Conservation (phyloP, 2,888 invertebrate genomes). For the Phrixothrix hirtus region DNA sequence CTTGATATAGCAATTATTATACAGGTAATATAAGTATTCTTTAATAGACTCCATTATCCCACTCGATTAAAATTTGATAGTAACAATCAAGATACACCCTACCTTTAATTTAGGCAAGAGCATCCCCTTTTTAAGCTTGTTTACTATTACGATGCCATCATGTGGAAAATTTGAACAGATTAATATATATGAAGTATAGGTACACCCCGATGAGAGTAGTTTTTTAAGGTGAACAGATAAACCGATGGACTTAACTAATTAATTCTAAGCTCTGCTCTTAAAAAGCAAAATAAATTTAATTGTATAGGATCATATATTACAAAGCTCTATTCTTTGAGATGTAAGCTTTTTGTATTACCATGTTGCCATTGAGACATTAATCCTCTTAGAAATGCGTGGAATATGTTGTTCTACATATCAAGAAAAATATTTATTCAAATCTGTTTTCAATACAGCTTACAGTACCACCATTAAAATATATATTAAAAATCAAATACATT, state of each 20-base stretch:
- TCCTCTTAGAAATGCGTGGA: constrained; percentile 22
- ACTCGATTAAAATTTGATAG: constrained; percentile 44
- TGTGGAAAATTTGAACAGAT: constrained; percentile 18
- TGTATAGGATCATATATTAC: constrained; percentile 11
- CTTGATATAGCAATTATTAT: too few relatives aligned
- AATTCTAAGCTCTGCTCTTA: constrained; percentile 9
- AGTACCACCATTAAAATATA: too few relatives aligned
- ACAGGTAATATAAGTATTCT: constrained; percentile 31
- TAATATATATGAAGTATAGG: constrained; percentile 6
- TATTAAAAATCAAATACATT: too few relatives aligned
- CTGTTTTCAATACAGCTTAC: too few relatives aligned
- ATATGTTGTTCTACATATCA: too few relatives aligned
- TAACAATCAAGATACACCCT: constrained; percentile 44
- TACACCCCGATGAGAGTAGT: neutral
- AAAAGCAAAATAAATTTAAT: constrained; percentile 11
- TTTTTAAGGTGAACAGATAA: constrained; percentile 1
- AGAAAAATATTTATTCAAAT: too few relatives aligned
- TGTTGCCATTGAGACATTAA: constrained; percentile 11
- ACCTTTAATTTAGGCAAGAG: constrained; percentile 39
- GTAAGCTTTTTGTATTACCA: constrained; percentile 4
- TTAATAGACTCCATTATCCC: constrained; percentile 38
- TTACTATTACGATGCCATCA: constrained; percentile 17
- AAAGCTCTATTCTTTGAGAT: neutral
- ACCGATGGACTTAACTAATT: constrained; percentile 10
- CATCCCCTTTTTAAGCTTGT: constrained; percentile 37